Percentiles rank a stretch among this genome's conserved stretches.
These are phyloP conservation scores for Panthera uncia DNA, from an alignment of 2,113 vertebrate species.

Conservation along the genomic window DNA sequence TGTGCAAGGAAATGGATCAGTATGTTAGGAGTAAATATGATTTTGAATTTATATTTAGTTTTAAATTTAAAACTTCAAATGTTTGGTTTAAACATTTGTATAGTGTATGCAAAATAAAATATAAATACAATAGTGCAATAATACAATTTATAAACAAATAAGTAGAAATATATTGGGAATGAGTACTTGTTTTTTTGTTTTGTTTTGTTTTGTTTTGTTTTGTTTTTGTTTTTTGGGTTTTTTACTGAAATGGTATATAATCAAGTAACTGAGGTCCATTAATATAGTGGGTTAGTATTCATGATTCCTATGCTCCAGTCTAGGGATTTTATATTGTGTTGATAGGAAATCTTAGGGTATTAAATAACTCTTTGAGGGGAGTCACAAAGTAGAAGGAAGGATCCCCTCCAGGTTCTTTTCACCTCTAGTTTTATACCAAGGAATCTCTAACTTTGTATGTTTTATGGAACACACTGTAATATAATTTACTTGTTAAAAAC, in stretches of 20 bases:
- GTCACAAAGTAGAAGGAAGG: background rate
- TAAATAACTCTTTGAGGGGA: background rate
- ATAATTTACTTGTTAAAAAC: background rate
- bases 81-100: background rate
- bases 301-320: background rate
- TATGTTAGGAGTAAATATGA: background rate
- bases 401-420: background rate
- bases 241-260: background rate
- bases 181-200: background rate
- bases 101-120: background rate
- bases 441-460: background rate
- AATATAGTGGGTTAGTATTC: background rate
- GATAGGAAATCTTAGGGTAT: background rate
- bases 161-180: background rate
- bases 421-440: background rate
- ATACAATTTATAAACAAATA: background rate
- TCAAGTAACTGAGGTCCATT: background rate
- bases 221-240: too few relatives aligned
- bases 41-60: background rate
- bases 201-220: too few relatives aligned
- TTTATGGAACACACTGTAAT: background rate
- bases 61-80: background rate
- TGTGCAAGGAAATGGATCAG: background rate
- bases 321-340: background rate
- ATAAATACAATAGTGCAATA: background rate